Base-by-base conservation (phyloP, 1,140 invertebrate species). In the Leptinotarsa lineolata region DNA sequence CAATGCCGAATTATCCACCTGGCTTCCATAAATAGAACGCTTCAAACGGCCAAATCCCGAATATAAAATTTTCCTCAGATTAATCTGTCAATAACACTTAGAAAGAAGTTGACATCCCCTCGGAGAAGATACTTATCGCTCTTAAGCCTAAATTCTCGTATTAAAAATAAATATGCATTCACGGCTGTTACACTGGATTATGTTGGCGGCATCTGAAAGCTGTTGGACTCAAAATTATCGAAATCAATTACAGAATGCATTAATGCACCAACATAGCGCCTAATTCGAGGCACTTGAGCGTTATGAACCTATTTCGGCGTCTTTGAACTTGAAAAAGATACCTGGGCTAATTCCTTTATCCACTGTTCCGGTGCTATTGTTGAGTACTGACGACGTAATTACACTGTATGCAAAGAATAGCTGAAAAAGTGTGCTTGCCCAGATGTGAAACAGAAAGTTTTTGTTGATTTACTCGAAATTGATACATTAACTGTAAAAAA, bases 31-130 rank as follows among this genome's bases (percentile, higher is more conserved):
- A 63, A 63, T 63, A 63, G 61, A 63, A 21, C 4, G 18, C 11
- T n/a, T 59, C 20, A 59, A 59, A 59, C 16, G 20, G 20, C 16
- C 16, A n/a, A 59, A 63, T 39, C n/a, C 65, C 65, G 22, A n/a
- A 67, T 67, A 67, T 67, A 30, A 67, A 67, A 67, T 67, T 15
- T 24, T 16, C 15, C 65, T 45, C n/a, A 39, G 22, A 45, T 67
- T 67, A 45, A 67, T 67, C 65, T 67, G 65, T 67, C 65, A 67
- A 67, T 67, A 67, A 18, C 39, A 67, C 15, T 67, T 45, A 45
- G 30, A 67, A 45, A 15, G 16, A 39, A 67, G 65, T 67, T 67
- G 65, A 45, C 39, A 24, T 67, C 24, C 39, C 39, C 24, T 30
- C n/a, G 30, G 30, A 39, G 39, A 24, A 67, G 65, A 67, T 30